These are phyloP conservation scores for Drosophila anceps DNA, from an alignment of 2,888 invertebrate genomes.

Conservation along the genomic window DNA sequence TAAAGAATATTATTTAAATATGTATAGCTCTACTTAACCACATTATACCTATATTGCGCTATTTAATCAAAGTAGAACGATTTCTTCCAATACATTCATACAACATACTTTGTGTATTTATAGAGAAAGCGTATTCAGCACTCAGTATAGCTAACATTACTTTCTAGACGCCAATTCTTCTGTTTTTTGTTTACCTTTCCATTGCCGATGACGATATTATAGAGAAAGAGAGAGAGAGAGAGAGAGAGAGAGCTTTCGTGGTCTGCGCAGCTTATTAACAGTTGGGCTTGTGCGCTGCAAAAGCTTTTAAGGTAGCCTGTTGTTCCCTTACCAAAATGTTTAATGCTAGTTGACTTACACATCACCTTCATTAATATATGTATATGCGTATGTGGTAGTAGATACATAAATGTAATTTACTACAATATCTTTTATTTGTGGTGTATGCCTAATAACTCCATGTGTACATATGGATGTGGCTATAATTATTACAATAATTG, in stretches of 20 bases:
- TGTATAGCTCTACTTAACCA: background rate
- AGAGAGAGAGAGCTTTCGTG: conserved; percentile 26
- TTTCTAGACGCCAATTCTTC: conserved; percentile 11
- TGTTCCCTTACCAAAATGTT: conserved; percentile 8
- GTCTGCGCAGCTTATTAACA: conserved; percentile 42
- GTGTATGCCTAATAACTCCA: background rate
- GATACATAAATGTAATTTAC: background rate
- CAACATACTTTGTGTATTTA: background rate
- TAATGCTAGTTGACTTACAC: conserved; percentile 1
- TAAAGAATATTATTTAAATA: background rate
- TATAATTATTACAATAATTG: background rate
- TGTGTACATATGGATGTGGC: background rate
- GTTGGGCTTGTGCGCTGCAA: conserved; percentile 34
- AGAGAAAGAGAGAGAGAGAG: conserved; percentile 27
- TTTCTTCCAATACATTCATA: background rate
- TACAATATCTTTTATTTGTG: background rate
- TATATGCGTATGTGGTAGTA: background rate
- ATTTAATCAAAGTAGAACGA: background rate
- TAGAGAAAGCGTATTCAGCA: conserved; percentile 17
- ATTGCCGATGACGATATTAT: conserved; percentile 6
- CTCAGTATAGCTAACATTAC: background rate
- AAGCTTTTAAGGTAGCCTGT: conserved; percentile 53
- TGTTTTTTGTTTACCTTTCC: conserved; percentile 39
- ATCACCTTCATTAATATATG: conserved; percentile 11
- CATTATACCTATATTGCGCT: background rate